These are phyloP conservation scores for Cloeon dipterum DNA, from an alignment of 2,888 invertebrate genomes.

Conservation along the genomic window DNA sequence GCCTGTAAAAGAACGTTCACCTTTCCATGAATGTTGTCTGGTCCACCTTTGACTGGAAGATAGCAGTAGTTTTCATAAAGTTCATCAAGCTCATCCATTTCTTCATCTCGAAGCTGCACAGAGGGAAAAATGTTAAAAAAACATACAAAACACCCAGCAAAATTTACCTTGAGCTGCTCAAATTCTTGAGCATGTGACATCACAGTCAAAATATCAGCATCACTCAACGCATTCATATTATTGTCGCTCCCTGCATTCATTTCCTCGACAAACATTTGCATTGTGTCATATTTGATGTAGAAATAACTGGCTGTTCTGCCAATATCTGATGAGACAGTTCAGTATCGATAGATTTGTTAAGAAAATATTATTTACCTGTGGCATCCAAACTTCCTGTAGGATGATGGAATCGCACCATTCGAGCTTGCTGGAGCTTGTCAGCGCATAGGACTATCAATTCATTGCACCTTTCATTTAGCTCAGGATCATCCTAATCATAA, in stretches of 20 bases:
- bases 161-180: conserved; percentile 66
- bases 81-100: conserved; percentile 69
- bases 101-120: conserved; percentile 72
- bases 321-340: conserved; percentile 38
- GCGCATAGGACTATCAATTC: conserved; percentile 62
- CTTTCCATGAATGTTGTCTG: conserved; percentile 81
- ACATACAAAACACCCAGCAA: neutral
- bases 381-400: conserved; percentile 48
- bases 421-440: conserved; percentile 66
- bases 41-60: conserved; percentile 53
- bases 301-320: conserved; percentile 94
- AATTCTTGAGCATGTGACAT: conserved; percentile 87
- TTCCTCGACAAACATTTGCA: conserved; percentile 75
- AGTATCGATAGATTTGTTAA: too few relatives aligned
- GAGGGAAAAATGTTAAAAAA: neutral
- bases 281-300: conserved; percentile 90
- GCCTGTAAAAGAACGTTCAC: conserved; percentile 87
- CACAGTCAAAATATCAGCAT: conserved; percentile 69
- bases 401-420: conserved; percentile 82
- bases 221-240: conserved; percentile 50
- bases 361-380: conserved; percentile 16
- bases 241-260: conserved; percentile 26
- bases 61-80: conserved; percentile 51
- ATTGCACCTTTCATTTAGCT: conserved; percentile 49
- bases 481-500: conserved; percentile 48